A percentile compares a stretch with the other conserved stretches of the same genome.
Evolutionary conservation across 2,113 vertebrate species (phyloP).

Genomic region (Boleophthalmus pectinirostris): DNA sequence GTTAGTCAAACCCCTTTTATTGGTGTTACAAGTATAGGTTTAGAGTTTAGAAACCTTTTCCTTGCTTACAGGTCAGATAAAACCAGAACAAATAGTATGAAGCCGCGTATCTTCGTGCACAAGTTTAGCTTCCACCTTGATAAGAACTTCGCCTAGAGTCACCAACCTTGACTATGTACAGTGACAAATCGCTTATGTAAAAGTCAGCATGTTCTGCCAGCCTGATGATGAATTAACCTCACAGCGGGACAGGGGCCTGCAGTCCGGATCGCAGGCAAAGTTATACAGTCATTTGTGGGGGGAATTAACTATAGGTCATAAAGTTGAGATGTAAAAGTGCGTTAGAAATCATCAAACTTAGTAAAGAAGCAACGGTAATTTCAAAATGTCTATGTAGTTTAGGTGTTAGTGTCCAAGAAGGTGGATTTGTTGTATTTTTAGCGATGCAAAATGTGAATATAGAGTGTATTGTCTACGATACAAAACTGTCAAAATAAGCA

Average conservation of each 20-base stretch:
- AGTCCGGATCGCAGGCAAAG: neutral
- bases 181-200: constrained; percentile 11
- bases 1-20: too few relatives aligned
- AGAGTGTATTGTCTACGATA: too few relatives aligned
- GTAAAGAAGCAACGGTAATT: neutral
- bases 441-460: too few relatives aligned
- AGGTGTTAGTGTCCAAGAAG: neutral
- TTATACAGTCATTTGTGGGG: neutral
- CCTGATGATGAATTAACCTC: neutral
- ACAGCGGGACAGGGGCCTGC: neutral
- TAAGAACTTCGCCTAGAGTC: neutral
- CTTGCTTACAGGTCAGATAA: neutral
- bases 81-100: neutral
- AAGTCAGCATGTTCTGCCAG: constrained; percentile 8
- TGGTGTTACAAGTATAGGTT: too few relatives aligned
- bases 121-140: constrained; percentile 6
- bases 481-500: too few relatives aligned
- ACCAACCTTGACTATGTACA: constrained; percentile 8
- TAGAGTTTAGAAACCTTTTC: too few relatives aligned
- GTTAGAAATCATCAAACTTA: neutral
- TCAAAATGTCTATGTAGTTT: neutral
- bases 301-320: neutral
- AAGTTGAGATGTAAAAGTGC: neutral
- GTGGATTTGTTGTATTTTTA: too few relatives aligned
- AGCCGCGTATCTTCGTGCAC: neutral